Evolutionary conservation across 1,140 invertebrate species (phyloP).

Genomic region (Aphelinus certus): DNA sequence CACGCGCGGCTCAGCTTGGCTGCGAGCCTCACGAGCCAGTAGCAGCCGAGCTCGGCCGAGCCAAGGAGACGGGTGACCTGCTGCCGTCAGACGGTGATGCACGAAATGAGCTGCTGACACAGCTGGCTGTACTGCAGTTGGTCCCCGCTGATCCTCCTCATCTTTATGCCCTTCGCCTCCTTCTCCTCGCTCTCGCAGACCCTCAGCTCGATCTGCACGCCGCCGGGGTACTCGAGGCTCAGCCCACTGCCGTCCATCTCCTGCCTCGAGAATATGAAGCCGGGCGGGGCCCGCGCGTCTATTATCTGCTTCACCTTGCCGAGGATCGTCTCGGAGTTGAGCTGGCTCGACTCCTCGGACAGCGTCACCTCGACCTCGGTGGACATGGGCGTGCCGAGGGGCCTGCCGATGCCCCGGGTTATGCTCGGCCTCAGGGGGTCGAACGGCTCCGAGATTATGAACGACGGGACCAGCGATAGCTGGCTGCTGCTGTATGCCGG

Average conservation of each 20-base stretch:
- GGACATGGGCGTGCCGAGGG: constrained; percentile 61
- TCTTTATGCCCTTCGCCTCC: constrained; percentile 86
- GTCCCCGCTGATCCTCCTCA: constrained; percentile 91
- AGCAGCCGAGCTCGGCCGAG: background rate
- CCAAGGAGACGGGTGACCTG: constrained; percentile 43
- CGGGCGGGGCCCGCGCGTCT: constrained; percentile 79
- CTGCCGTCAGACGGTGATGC: constrained; percentile 79
- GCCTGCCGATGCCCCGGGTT: constrained; percentile 76
- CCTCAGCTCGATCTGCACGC: constrained; percentile 87
- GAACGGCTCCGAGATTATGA: constrained; percentile 77
- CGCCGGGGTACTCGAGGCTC: constrained; percentile 82
- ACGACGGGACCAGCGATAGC: constrained; percentile 65
- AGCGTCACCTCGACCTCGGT: constrained; percentile 74
- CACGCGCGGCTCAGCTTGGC: no score
- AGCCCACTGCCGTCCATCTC: constrained; percentile 64
- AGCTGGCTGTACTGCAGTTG: constrained; percentile 89
- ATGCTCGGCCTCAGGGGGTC: constrained; percentile 80
- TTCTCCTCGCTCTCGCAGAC: constrained; percentile 79
- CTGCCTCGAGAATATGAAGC: constrained; percentile 69
- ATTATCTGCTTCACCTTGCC: constrained; percentile 85
- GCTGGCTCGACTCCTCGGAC: constrained; percentile 81
- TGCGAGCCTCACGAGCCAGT: background rate
- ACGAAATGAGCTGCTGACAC: constrained; percentile 89
- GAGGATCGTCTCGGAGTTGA: constrained; percentile 82
- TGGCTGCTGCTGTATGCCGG: constrained; percentile 56